Evolutionary conservation across 1,140 invertebrate species (phyloP).

Genomic region (Drosophila truncata): DNA sequence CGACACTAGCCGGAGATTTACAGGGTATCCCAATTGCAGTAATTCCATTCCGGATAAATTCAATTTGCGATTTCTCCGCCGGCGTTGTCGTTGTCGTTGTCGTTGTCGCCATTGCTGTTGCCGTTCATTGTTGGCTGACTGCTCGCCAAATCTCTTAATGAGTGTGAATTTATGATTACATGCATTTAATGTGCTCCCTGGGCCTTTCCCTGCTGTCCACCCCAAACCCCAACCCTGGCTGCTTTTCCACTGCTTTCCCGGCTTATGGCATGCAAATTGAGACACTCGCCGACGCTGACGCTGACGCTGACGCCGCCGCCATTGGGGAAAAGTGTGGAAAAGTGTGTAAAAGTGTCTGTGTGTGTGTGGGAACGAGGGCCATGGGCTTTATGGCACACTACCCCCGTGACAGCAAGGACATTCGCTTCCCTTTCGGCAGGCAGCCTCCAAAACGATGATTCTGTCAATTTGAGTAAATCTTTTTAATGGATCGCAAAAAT

Average conservation of each 20-base stretch:
- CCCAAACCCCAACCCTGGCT: too few relatives aligned
- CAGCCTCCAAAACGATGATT: conserved; percentile 56
- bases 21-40: conserved; percentile 38
- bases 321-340: conserved; percentile 19
- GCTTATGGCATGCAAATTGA: conserved; percentile 79
- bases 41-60: conserved; percentile 64
- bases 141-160: conserved; percentile 79
- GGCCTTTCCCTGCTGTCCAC: background rate
- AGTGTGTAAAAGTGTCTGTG: conserved; percentile 2
- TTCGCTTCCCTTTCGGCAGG: conserved; percentile 19
- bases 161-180: conserved; percentile 83
- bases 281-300: conserved; percentile 46
- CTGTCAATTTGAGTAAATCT: conserved; percentile 84
- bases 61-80: conserved; percentile 54
- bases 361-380: conserved; percentile 40
- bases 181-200: conserved; percentile 69
- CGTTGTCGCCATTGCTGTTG: conserved; percentile 6
- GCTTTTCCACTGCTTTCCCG: background rate
- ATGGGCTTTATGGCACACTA: conserved; percentile 17
- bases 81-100: background rate
- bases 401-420: conserved; percentile 35
- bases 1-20: background rate
- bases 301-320: conserved; percentile 1
- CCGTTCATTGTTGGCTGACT: conserved; percentile 32
- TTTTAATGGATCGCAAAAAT: conserved; percentile 79